Conservation (phyloP, 2,888 invertebrate species). For the Drepanosiphum platanoidis region DNA sequence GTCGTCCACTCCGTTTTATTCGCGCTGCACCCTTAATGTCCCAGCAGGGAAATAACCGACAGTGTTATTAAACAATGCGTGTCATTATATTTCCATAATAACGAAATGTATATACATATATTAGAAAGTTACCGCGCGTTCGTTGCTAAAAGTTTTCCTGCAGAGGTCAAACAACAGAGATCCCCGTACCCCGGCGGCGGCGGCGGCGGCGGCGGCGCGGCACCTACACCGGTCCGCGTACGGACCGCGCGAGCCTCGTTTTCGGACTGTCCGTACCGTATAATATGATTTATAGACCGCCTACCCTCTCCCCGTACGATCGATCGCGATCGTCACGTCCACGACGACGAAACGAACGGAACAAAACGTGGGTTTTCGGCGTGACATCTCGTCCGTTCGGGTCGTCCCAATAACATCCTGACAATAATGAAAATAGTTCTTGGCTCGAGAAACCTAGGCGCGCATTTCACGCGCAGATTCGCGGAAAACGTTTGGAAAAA, state of each 20-base stretch:
- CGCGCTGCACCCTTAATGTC: conserved; percentile 52
- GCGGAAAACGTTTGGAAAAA: no score
- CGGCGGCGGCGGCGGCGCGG: neutral
- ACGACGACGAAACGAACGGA: neutral
- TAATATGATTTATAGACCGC: no score
- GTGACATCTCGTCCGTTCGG: no score
- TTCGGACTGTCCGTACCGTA: neutral
- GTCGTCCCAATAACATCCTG: no score
- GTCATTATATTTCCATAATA: conserved; percentile 48
- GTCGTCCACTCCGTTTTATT: conserved; percentile 34
- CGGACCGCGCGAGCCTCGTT: neutral
- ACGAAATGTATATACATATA: conserved; percentile 28
- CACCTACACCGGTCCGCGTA: neutral
- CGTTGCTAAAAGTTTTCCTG: conserved; percentile 15
- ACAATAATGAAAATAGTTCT: no score
- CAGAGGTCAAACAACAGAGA: conserved; percentile 25
- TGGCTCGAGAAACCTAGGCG: no score
- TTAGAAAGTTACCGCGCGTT: conserved; percentile 39
- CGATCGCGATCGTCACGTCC: neutral
- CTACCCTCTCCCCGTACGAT: no score
- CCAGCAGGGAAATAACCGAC: conserved; percentile 60
- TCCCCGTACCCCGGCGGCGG: neutral
- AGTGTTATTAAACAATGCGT: conserved; percentile 53
- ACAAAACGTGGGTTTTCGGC: no score
- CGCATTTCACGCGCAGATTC: no score